Conservation (phyloP, 2,113 vertebrate genomes). For the Hucho hucho region DNA sequence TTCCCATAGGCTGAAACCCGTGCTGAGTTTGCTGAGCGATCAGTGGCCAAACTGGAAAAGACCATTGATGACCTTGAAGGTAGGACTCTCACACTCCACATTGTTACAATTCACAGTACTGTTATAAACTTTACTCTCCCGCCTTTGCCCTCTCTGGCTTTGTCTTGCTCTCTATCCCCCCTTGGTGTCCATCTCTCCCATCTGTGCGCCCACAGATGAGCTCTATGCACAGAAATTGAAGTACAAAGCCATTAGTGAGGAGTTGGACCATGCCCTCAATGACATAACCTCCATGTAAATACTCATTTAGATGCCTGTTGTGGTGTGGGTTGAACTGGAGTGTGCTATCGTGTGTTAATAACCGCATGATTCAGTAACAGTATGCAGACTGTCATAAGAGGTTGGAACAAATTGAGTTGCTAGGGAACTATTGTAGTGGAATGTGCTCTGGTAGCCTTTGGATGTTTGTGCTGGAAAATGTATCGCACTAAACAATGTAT, state of each 20-base stretch:
- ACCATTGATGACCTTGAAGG: slow-evolving; percentile 91
- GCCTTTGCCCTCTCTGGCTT: not conserved
- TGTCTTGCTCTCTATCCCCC: not conserved
- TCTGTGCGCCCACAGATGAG: slow-evolving; percentile 67
- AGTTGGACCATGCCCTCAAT: slow-evolving; percentile 75
- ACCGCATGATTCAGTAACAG: slow-evolving; percentile 77
- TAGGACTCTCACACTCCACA: slow-evolving; percentile 50
- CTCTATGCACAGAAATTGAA: slow-evolving; percentile 89
- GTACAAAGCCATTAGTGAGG: slow-evolving; percentile 87
- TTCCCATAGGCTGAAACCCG: slow-evolving; percentile 84
- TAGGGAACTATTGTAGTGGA: not conserved
- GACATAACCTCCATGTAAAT: slow-evolving; percentile 86
- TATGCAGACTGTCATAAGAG: slow-evolving; percentile 41
- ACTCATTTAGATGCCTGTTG: slow-evolving; percentile 70
- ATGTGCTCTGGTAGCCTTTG: no score
- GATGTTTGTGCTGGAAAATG: slow-evolving; percentile 66
- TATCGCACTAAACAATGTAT: slow-evolving; percentile 49
- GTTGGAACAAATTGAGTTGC: not conserved
- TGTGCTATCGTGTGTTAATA: slow-evolving; percentile 46
- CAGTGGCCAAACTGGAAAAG: slow-evolving; percentile 89
- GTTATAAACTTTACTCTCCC: not conserved
- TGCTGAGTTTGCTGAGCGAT: slow-evolving; percentile 86
- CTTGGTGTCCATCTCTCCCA: not conserved
- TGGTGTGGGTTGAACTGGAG: slow-evolving; percentile 39
- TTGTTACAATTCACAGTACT: not conserved